phyloP scores from a whole-genome alignment of 2,888 invertebrate genomes.

The Melangyna quadrimaculata region DNA sequence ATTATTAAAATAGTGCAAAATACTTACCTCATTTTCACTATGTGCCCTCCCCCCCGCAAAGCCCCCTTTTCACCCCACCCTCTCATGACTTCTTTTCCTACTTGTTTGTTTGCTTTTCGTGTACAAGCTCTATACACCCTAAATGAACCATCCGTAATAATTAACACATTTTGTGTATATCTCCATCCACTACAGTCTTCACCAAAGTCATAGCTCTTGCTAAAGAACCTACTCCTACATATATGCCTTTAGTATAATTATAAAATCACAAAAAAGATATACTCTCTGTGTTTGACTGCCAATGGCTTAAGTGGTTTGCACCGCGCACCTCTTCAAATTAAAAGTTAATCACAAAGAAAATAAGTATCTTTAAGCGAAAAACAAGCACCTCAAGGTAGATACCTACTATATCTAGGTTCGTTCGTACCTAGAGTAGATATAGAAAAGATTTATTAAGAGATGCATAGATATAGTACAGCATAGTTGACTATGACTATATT shows the following conservation, averaged over 20 bases:
- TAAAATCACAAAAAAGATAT: conserved; percentile 38
- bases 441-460: background rate
- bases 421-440: background rate
- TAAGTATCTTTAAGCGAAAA: conserved; percentile 57
- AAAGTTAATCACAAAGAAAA: conserved; percentile 66
- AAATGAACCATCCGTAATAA: conserved; percentile 43
- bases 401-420: background rate
- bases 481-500: background rate
- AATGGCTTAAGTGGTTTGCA: conserved; percentile 62
- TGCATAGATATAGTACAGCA: background rate
- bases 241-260: background rate
- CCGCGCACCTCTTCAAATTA: conserved; percentile 53
- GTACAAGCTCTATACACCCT: background rate
- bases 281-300: conserved; percentile 47
- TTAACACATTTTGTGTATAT: conserved; percentile 58
- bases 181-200: background rate
- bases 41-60: background rate
- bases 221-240: background rate
- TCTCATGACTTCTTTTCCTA: background rate
- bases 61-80: background rate
- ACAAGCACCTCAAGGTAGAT: conserved; percentile 30
- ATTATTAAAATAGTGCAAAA: conserved; percentile 18
- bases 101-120: background rate
- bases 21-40: background rate
- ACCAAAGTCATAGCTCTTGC: background rate